phyloP scores from a whole-genome alignment of 2,113 vertebrate genomes.

The Zootoca vivipara region DNA sequence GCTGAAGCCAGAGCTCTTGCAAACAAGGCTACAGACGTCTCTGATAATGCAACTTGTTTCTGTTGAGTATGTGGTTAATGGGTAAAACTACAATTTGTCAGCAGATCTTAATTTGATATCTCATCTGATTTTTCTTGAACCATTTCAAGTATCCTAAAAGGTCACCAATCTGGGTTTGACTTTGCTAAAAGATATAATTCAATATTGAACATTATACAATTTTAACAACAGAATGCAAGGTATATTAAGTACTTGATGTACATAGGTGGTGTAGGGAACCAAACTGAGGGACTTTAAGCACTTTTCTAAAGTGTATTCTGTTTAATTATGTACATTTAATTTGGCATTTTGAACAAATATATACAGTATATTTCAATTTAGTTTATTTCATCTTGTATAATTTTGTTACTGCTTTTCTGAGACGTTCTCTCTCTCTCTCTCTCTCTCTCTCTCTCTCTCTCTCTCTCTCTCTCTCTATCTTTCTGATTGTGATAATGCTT shows the following conservation, averaged over 20 bases:
- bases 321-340: background rate
- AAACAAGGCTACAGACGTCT: background rate
- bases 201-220: background rate
- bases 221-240: background rate
- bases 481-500: constrained; percentile 46
- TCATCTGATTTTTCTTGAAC: background rate
- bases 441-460: background rate
- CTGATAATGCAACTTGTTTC: background rate
- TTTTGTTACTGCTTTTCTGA: background rate
- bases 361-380: background rate
- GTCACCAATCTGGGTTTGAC: background rate
- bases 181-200: background rate
- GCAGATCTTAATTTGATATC: background rate
- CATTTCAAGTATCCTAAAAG: background rate
- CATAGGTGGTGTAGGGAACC: background rate
- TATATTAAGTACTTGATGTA: background rate
- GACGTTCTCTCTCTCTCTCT: too few relatives aligned
- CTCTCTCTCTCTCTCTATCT: background rate
- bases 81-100: background rate
- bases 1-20: background rate
- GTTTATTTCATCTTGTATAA: background rate
- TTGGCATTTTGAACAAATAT: background rate
- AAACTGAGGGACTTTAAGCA: background rate
- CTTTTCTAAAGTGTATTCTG: background rate
- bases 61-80: background rate